phyloP scores from a whole-genome alignment of 1,140 invertebrate genomes.

The Berghia stephanieae region DNA sequence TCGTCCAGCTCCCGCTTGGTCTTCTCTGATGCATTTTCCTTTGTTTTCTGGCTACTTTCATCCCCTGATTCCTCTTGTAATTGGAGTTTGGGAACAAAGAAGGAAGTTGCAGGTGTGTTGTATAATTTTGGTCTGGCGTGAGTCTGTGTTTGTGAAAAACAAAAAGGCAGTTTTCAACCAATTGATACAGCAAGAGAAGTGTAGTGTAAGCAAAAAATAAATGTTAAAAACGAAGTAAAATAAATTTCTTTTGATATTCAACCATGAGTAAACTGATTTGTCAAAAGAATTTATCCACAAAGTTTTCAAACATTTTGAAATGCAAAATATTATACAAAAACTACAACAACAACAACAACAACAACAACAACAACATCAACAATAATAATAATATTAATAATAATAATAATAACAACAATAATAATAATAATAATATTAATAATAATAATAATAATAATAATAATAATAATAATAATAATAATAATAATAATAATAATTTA shows the following conservation, averaged over 20 bases:
- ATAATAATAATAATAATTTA: not conserved
- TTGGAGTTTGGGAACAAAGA: not conserved
- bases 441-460: not conserved
- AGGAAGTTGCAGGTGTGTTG: slow-evolving; percentile 23
- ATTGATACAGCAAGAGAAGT: no score
- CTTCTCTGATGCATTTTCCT: not conserved
- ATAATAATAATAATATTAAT: not conserved
- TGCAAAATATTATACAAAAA: no score
- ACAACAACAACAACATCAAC: no score
- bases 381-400: no score
- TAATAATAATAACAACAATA: no score
- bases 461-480: not conserved
- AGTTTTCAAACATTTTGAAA: no score
- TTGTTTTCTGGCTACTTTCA: not conserved
- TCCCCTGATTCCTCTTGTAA: not conserved
- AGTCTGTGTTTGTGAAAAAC: no score
- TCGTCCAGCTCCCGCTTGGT: not conserved
- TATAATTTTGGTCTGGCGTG: slow-evolving; percentile 24
- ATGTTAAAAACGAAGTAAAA: not conserved
- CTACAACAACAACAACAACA: slow-evolving; percentile 6
- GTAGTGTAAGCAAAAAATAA: not conserved
- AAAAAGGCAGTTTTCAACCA: no score
- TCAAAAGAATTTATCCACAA: not conserved
- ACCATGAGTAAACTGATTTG: not conserved
- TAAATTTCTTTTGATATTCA: not conserved